Percentiles rank a stretch among this genome's conserved stretches.
Conservation (phyloP, 1,140 invertebrate genomes). For the Sitophilus oryzae region DNA sequence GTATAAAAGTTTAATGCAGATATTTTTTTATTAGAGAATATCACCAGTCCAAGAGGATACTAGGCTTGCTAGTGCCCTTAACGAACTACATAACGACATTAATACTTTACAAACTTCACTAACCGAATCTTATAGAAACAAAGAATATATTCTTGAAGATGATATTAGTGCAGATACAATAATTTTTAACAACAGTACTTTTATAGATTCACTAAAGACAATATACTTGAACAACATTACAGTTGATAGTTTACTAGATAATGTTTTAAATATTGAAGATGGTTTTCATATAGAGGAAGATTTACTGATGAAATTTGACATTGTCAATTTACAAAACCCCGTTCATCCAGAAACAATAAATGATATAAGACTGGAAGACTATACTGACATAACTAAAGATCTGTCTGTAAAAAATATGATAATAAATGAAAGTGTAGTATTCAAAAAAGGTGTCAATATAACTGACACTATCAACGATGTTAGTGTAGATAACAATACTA, state of each 20-base stretch:
- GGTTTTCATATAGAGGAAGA: conserved; percentile 21
- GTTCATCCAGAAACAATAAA: conserved; percentile 29
- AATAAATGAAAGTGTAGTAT: conserved; percentile 28
- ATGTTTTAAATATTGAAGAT: conserved; percentile 29
- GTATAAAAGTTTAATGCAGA: too few relatives aligned
- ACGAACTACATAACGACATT: too few relatives aligned
- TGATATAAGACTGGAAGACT: conserved; percentile 22
- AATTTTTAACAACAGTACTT: conserved; percentile 12
- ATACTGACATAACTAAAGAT: conserved; percentile 25
- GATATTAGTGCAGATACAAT: conserved; percentile 10
- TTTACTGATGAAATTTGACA: conserved; percentile 20
- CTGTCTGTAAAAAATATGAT: conserved; percentile 24
- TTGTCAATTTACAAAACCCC: conserved; percentile 26
- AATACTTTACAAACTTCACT: too few relatives aligned
- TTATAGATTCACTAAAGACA: conserved; percentile 4
- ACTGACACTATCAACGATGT: conserved; percentile 26
- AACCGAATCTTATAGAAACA: too few relatives aligned
- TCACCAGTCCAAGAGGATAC: too few relatives aligned
- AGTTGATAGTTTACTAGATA: conserved; percentile 25
- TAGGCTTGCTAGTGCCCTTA: too few relatives aligned
- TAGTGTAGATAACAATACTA: conserved; percentile 21
- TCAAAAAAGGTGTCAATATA: conserved; percentile 24
- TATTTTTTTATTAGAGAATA: too few relatives aligned
- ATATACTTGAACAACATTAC: conserved; percentile 20
- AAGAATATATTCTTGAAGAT: background rate